Evolutionary conservation across 2,113 vertebrate species (phyloP), one percentile per base, ranked within the genome.

Genomic region (Ctenodactylus gundi): DNA sequence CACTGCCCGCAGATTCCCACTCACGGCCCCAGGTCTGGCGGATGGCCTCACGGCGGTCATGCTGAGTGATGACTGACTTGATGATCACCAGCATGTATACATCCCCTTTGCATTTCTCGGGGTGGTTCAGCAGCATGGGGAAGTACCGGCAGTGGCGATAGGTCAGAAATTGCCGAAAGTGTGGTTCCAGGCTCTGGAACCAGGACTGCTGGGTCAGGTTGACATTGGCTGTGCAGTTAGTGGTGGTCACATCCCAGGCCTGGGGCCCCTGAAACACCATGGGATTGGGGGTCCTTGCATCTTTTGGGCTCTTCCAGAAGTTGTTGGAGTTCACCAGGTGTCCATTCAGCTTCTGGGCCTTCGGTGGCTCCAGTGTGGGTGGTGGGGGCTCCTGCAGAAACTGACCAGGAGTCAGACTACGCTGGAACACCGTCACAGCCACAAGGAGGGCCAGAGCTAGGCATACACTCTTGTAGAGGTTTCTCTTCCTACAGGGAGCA

Each of bases 91-190:
- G 98, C 94, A 99, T 96, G 95, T 99, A 97, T 41, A 99, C 60
- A 0, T 98, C 97, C 0, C 97, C 98, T 0, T 39, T 21, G 95
- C 99, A 99, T 96, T 99, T 99, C 96, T 99, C 98, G 0, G 99
- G 99, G 97, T 99, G 99, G 96, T 99, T 99, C 81, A 99, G 97
- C 85, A 98, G 95, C 95, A 99, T 99, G 7, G 99, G 99, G 87
- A 99, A 99, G 96, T 99, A 99, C 0, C 99, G 98, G 91, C 99
- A 99, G 96, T 99, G 99, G 12, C 99, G 98, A 60, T 99, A 99
- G 20, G 98, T 97, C 65, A 99, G 91, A 51, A 99, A 99, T 98
- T 99, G 99, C 96, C 98, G 98, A 97, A 99, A 99, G 90, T 99
- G 99, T 4, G 97, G 96, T 95, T 99, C 99, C 91, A 99, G 96